A percentile compares a stretch with the other conserved stretches of the same genome.
These are phyloP conservation scores for Sylvia borin DNA, from an alignment of 2,797 vertebrate genomes.

Conservation along the genomic window DNA sequence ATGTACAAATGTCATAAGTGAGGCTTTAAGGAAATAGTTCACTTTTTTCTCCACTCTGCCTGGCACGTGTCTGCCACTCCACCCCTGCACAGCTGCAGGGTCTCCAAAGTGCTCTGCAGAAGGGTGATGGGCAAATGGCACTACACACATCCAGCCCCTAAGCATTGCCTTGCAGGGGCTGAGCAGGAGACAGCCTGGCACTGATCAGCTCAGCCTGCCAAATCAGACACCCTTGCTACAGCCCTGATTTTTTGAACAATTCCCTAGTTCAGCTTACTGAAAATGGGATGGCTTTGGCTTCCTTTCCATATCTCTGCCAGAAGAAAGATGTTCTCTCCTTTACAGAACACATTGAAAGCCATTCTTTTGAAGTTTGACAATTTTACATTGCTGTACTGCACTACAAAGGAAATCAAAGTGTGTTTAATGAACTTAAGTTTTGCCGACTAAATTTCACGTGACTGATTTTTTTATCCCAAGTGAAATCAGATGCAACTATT, in stretches of 20 bases:
- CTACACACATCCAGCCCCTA: background rate
- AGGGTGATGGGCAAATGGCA: background rate
- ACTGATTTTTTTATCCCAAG: background rate
- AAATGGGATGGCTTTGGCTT: background rate
- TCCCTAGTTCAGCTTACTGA: background rate
- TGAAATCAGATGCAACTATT: background rate
- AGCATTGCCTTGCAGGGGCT: background rate
- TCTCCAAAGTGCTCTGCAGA: background rate
- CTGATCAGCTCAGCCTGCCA: background rate
- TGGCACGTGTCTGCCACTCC: background rate
- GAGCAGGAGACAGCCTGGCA: background rate
- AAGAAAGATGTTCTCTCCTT: background rate
- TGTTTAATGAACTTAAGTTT: background rate
- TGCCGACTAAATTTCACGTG: fast-evolving
- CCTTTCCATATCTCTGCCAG: background rate
- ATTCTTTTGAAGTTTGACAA: background rate
- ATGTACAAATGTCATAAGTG: background rate
- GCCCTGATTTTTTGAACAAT: background rate
- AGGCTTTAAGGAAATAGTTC: background rate
- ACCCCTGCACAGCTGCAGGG: fast-evolving
- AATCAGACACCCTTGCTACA: background rate
- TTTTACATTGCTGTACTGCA: background rate
- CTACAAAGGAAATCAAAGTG: background rate
- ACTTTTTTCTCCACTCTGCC: background rate
- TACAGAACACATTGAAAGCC: background rate